Evolutionary conservation across 1,140 invertebrate genomes (phyloP).

Genomic region (Apis florea): DNA sequence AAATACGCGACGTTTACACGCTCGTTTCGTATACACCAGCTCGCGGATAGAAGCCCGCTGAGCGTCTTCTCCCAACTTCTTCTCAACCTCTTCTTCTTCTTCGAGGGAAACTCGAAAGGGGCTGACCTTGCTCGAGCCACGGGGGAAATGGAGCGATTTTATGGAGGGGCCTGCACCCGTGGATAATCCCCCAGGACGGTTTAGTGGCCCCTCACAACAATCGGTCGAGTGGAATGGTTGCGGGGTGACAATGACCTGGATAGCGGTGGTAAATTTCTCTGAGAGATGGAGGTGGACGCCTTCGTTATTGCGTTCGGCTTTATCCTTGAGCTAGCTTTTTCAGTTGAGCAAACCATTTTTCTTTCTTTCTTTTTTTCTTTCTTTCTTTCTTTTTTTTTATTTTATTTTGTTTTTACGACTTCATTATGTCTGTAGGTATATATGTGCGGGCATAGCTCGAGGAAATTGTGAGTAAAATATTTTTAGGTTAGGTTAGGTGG

Average conservation of each 20-base stretch:
- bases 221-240: not conserved
- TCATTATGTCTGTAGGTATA: too few species aligned
- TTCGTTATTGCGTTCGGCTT: not conserved
- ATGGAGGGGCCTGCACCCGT: slow-evolving; percentile 1
- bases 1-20: slow-evolving; percentile 70
- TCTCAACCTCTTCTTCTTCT: too few species aligned
- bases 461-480: too few species aligned
- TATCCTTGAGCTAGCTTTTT: too few species aligned
- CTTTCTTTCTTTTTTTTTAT: too few species aligned
- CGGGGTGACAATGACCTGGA: not conserved
- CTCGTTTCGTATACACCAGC: slow-evolving; percentile 55
- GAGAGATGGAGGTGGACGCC: not conserved
- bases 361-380: too few species aligned
- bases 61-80: slow-evolving; percentile 40
- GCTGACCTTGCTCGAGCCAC: slow-evolving; percentile 41
- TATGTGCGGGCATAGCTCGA: too few species aligned
- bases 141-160: slow-evolving; percentile 51
- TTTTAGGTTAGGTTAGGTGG: too few species aligned
- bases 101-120: slow-evolving; percentile 26
- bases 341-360: too few species aligned
- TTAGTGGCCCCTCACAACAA: not conserved
- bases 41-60: slow-evolving; percentile 26
- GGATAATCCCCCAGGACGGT: slow-evolving; percentile 3
- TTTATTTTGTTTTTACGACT: too few species aligned
- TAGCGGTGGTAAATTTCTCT: not conserved